Percentiles rank a stretch among this genome's conserved stretches.
Evolutionary conservation across 2,113 vertebrate species (phyloP).

Genomic region (Electrona antarctica): DNA sequence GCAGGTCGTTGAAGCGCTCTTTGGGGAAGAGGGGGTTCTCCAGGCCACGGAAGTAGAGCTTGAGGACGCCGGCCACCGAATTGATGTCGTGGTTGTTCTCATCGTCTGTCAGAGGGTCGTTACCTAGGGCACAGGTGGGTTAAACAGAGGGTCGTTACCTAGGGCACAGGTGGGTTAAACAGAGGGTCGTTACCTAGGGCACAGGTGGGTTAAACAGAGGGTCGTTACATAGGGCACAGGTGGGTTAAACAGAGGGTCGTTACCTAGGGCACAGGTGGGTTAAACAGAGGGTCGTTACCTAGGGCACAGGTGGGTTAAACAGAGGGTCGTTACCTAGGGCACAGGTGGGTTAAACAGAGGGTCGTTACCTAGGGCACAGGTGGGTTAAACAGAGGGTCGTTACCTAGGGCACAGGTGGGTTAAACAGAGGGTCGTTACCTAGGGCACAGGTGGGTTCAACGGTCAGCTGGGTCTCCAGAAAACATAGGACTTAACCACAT

Average conservation of each 20-base stretch:
- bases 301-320: too few species aligned
- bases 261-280: too few species aligned
- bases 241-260: constrained; percentile 71
- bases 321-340: too few species aligned
- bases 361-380: too few species aligned
- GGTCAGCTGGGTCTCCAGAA: constrained; percentile 1
- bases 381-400: too few species aligned
- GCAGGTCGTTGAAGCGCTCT: constrained; percentile 97
- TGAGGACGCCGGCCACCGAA: constrained; percentile 96
- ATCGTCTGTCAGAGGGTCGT: constrained; percentile 94
- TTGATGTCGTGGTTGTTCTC: constrained; percentile 98
- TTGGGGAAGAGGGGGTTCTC: constrained; percentile 98
- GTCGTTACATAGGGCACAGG: constrained; percentile 88
- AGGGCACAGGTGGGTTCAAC: too few species aligned
- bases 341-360: too few species aligned
- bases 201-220: constrained; percentile 79
- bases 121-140: constrained; percentile 81
- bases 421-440: too few species aligned
- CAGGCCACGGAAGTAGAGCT: constrained; percentile 97
- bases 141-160: constrained; percentile 94
- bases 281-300: too few species aligned
- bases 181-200: constrained; percentile 94
- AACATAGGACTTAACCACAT: not conserved
- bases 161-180: constrained; percentile 59
- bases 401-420: too few species aligned